Percentiles rank a stretch among this genome's conserved stretches.
Evolutionary conservation across 2,113 vertebrate genomes (phyloP).

Genomic region (Leptodactylus fuscus): DNA sequence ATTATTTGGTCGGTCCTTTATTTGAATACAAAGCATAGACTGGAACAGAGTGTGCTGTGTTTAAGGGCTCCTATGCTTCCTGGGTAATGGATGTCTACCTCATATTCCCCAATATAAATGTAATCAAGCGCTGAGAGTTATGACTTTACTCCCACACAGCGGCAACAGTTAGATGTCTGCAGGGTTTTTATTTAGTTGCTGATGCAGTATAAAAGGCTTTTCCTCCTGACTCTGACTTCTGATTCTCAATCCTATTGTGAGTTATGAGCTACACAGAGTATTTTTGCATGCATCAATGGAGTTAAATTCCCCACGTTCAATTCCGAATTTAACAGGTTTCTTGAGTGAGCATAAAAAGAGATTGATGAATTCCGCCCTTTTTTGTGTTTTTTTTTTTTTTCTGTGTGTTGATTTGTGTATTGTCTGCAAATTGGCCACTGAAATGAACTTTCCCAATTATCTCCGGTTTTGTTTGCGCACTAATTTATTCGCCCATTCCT

Average conservation of each 20-base stretch:
- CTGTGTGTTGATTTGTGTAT: conserved; percentile 47
- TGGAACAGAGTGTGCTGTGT: not conserved
- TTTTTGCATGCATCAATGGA: conserved; percentile 43
- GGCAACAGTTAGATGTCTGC: conserved; percentile 21
- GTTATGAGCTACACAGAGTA: conserved; percentile 36
- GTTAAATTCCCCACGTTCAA: conserved; percentile 37
- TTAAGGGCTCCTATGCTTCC: not conserved
- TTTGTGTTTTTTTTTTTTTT: conserved; percentile 14
- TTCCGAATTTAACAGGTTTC: conserved; percentile 37
- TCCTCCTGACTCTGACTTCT: conserved; percentile 11
- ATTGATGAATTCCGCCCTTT: conserved; percentile 43
- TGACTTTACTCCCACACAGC: not conserved
- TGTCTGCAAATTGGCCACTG: conserved; percentile 48
- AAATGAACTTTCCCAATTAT: conserved; percentile 57
- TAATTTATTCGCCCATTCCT: conserved; percentile 51
- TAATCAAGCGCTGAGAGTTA: conserved; percentile 21
- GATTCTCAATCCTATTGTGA: conserved; percentile 39
- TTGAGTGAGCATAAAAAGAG: conserved; percentile 48
- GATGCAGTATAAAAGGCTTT: conserved; percentile 36
- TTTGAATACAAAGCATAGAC: not conserved
- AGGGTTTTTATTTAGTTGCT: conserved; percentile 39
- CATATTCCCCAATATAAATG: conserved; percentile 27
- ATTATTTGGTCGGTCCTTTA: not conserved
- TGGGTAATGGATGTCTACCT: conserved; percentile 1
- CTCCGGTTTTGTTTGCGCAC: conserved; percentile 35